Base-by-base conservation (phyloP, 1,140 invertebrate species). In the Aleiodes sp. region DNA sequence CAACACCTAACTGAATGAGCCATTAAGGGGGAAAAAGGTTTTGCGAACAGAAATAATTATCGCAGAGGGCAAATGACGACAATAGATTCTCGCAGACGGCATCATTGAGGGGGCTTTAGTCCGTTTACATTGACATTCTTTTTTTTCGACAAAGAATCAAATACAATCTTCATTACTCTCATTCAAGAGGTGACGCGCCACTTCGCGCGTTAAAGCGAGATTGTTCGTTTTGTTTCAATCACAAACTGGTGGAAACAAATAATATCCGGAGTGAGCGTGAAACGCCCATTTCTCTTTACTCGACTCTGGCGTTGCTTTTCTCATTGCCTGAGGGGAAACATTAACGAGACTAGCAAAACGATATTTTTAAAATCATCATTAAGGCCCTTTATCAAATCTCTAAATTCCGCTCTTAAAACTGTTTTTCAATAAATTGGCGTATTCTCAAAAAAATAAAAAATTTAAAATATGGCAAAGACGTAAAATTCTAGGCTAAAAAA, bases 181-280 rank as follows among this genome's bases (percentile, higher is more conserved):
- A 59, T 59, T 31, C 28, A 29, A 31, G 9, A n/a, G 56, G 14
- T 2, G 56, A 59, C 39, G 39, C 63, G 14, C 63, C 63, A 52
- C 39, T 52, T 21, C 29, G 57, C 14, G 14, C 31, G 28, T 52
- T 14, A 63, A 74, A 72, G 65, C 71, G 69, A 78, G 75, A 79
- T 79, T 78, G 75, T 82, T 83, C 77, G 79, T 83, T 37, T 83
- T 80, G 82, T 69, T 62, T 80, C 78, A 76, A 80, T 63, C 76
- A 80, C 80, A 83, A 83, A 85, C 80, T 81, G 81, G 79, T 79
- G 79, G 78, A 83, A 84, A 85, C 82, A 85, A 85, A 85, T 83
- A 84, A 85, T 83, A 85, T 84, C 81, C 80, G 80, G 79, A 65
- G 73, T 78, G 77, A 68, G 61, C 21, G 46, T 56, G 65, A 72